These are phyloP conservation scores for Orgyia antiqua DNA, from an alignment of 2,888 invertebrate genomes.

Conservation along the genomic window DNA sequence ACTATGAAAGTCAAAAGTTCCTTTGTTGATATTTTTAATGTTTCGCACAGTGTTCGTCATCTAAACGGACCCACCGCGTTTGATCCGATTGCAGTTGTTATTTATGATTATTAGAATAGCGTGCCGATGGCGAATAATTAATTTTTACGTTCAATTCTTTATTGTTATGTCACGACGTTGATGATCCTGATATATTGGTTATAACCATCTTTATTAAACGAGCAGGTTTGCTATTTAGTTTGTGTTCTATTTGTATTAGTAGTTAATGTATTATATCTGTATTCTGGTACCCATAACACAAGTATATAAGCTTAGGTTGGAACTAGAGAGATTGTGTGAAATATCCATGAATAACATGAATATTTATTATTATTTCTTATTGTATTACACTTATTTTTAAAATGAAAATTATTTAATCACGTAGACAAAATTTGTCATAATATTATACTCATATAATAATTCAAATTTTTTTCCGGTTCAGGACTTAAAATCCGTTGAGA, in stretches of 20 bases:
- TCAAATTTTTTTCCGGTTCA: too few relatives aligned
- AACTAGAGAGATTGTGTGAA: too few relatives aligned
- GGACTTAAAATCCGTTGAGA: too few relatives aligned
- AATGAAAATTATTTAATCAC: too few relatives aligned
- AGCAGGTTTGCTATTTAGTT: constrained; percentile 9
- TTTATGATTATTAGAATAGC: constrained; percentile 75
- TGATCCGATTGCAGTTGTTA: constrained; percentile 71
- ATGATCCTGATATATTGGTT: constrained; percentile 44
- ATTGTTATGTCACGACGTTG: constrained; percentile 54
- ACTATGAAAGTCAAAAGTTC: constrained; percentile 75
- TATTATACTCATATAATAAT: too few relatives aligned
- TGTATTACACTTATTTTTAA: too few relatives aligned
- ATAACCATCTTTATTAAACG: constrained; percentile 17
- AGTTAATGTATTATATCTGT: too few relatives aligned
- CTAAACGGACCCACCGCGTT: constrained; percentile 65
- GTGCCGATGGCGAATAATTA: constrained; percentile 70
- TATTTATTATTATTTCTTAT: too few relatives aligned
- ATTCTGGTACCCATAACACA: too few relatives aligned
- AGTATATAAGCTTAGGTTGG: too few relatives aligned
- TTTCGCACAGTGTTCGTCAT: constrained; percentile 73
- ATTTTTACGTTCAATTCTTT: constrained; percentile 69
- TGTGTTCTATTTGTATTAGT: neutral
- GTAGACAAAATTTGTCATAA: too few relatives aligned
- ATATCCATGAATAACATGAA: too few relatives aligned
- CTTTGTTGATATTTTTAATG: constrained; percentile 78